Evolutionary conservation across 2,113 vertebrate species (phyloP).

Genomic region (Bucco capensis): DNA sequence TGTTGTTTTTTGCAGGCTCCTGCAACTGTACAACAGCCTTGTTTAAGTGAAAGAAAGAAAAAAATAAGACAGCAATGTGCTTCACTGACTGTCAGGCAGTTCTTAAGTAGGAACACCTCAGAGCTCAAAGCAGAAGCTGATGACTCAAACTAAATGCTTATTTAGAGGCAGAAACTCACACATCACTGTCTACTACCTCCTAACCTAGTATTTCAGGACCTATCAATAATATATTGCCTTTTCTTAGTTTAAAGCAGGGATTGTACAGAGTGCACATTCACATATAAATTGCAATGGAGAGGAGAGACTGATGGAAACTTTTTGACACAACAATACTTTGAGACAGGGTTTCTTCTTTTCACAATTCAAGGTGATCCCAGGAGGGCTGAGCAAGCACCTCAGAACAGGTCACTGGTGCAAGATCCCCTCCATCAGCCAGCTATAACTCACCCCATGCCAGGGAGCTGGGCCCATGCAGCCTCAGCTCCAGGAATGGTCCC

Average conservation of each 20-base stretch:
- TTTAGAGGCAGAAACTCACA: background rate
- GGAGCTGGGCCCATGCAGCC: fast-evolving
- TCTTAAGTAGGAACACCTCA: background rate
- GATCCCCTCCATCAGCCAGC: background rate
- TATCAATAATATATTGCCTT: background rate
- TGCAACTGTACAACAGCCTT: background rate
- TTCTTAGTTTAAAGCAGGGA: background rate
- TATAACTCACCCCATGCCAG: background rate
- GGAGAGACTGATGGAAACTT: background rate
- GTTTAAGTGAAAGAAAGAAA: background rate
- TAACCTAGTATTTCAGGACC: background rate
- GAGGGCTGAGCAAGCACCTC: background rate
- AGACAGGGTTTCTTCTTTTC: background rate
- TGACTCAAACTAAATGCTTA: background rate
- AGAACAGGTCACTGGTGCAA: background rate
- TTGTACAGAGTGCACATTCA: background rate
- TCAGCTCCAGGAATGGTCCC: fast-evolving
- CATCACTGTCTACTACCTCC: background rate
- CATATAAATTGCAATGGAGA: background rate
- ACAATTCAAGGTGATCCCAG: background rate
- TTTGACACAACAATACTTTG: background rate
- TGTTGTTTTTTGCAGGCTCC: background rate
- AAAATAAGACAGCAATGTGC: background rate
- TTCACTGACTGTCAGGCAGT: background rate
- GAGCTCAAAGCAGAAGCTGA: background rate